Conservation (phyloP, 1,140 invertebrate species). For the Olivierus martensii region DNA sequence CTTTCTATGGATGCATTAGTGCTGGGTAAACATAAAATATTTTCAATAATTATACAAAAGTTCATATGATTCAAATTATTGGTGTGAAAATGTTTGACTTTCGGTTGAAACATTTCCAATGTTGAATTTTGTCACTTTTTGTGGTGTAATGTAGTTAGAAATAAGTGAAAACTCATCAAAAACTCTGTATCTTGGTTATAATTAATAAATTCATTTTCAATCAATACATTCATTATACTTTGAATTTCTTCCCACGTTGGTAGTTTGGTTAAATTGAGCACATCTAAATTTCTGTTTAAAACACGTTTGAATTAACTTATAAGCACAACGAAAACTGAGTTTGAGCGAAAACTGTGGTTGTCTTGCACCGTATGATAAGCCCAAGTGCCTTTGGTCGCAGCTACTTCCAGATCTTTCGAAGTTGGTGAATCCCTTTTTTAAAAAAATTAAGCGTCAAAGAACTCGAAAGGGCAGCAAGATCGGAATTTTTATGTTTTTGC, state of each 20-base stretch:
- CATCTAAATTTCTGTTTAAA: conserved; percentile 1
- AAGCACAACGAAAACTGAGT: neutral
- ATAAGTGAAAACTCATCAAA: no score
- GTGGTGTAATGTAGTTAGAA: no score
- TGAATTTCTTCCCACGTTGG: no score
- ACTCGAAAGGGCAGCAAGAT: neutral
- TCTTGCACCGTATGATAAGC: conserved; percentile 2
- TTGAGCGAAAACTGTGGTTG: conserved; percentile 2
- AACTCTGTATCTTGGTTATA: no score
- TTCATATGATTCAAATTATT: no score
- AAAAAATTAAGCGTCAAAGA: conserved; percentile 2
- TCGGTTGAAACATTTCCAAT: no score
- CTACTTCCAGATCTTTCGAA: conserved; percentile 3
- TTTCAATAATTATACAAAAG: no score
- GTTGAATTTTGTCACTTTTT: no score
- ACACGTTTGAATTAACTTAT: conserved; percentile 7
- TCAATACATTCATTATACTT: no score
- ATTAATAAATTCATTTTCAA: no score
- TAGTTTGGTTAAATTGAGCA: no score
- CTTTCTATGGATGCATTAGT: conserved; percentile 1
- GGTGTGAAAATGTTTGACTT: no score
- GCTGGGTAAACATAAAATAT: neutral
- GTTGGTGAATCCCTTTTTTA: conserved; percentile 2
- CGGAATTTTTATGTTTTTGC: conserved; percentile 4
- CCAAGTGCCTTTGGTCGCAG: neutral